Evolutionary conservation across 2,797 vertebrate species (phyloP).

Genomic region (Coracias cyanogaster): DNA sequence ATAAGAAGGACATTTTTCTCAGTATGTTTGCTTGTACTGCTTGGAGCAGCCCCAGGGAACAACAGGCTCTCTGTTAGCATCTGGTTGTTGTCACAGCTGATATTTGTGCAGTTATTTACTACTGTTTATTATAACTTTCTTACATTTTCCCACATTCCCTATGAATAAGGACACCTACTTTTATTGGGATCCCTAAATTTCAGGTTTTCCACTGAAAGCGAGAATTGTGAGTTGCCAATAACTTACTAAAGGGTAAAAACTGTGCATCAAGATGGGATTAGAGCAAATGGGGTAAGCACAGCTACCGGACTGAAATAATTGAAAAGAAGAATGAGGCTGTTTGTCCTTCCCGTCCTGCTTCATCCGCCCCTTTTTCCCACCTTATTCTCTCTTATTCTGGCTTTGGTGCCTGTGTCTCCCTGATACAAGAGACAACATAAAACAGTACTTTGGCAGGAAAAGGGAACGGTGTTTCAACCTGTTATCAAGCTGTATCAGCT

Average conservation of each 20-base stretch:
- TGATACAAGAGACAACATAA: background rate
- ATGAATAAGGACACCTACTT: background rate
- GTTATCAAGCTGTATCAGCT: background rate
- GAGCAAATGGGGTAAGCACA: background rate
- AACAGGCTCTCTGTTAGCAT: background rate
- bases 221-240: background rate
- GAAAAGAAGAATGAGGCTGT: background rate
- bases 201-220: background rate
- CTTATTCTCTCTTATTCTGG: background rate
- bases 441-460: background rate
- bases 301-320: background rate
- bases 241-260: background rate
- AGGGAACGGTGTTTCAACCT: background rate
- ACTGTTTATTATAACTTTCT: background rate
- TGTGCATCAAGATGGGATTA: background rate
- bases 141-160: background rate
- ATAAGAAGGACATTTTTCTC: background rate
- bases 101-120: background rate
- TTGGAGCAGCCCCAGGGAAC: background rate
- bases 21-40: background rate
- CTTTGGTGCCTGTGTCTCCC: background rate
- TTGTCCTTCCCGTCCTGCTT: background rate
- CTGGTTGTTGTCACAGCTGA: background rate
- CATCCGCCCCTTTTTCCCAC: background rate
- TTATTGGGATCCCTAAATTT: background rate